Evolutionary conservation across 2,888 invertebrate genomes (phyloP).

Genomic region (Didymodactylos carnosus): DNA sequence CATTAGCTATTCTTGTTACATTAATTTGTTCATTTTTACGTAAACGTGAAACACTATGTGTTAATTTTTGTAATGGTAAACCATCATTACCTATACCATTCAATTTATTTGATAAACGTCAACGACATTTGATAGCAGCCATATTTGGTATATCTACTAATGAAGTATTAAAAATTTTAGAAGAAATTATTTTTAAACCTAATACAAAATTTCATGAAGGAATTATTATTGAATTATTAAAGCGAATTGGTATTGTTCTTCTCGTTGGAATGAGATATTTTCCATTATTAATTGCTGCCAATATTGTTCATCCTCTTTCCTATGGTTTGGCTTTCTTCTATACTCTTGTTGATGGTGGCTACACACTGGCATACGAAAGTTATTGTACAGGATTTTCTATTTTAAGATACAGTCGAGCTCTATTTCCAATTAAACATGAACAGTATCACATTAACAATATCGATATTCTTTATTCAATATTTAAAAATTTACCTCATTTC

Average conservation of each 20-base stretch:
- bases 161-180: not conserved
- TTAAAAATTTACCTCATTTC: not conserved
- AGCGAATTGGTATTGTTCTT: constrained; percentile 5
- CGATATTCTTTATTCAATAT: not conserved
- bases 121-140: not conserved
- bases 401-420: not conserved
- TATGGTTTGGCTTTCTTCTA: not conserved
- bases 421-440: not conserved
- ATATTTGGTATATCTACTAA: not conserved
- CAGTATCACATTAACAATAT: not conserved
- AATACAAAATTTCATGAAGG: not conserved
- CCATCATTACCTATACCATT: not conserved
- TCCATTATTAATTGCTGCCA: not conserved
- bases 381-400: not conserved
- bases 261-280: constrained; percentile 11
- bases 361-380: not conserved
- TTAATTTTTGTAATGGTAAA: not conserved
- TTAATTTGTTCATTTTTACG: not conserved
- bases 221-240: constrained; percentile 1
- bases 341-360: not conserved
- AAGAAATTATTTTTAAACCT: not conserved
- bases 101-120: not conserved
- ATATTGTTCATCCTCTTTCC: not conserved
- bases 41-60: not conserved
- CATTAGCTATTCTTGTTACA: not conserved